These are phyloP conservation scores for Coregonus sp. DNA, from an alignment of 2,797 vertebrate species.

Conservation along the genomic window DNA sequence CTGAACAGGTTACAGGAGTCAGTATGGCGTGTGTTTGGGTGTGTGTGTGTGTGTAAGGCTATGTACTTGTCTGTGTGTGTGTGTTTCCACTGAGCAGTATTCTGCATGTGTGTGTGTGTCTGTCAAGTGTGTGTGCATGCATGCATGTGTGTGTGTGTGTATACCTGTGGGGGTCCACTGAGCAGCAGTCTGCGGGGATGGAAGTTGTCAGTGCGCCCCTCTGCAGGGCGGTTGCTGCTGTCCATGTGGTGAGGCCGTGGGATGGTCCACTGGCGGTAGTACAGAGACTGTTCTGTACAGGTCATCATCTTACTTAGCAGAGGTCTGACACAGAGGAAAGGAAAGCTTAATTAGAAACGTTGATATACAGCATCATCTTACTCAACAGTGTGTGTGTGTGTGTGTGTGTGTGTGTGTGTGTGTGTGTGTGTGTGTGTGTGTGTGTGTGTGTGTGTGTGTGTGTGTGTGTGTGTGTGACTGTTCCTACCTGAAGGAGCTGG, in stretches of 20 bases:
- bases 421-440: too few relatives aligned
- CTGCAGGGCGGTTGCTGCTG: constrained; percentile 84
- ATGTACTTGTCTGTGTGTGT: background rate
- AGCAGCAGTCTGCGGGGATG: constrained; percentile 94
- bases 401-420: too few relatives aligned
- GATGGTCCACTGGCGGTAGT: constrained; percentile 95
- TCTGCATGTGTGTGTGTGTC: background rate
- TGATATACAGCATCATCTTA: too few relatives aligned
- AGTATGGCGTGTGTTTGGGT: too few relatives aligned
- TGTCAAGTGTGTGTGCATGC: background rate
- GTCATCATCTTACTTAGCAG: constrained; percentile 97
- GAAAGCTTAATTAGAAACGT: too few relatives aligned
- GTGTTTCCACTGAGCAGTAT: too few relatives aligned
- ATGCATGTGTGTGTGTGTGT: background rate
- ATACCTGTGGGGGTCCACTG: constrained; percentile 95
- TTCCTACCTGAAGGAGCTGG: constrained; percentile 86
- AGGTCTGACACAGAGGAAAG: constrained; percentile 67
- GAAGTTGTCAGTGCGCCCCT: constrained; percentile 88
- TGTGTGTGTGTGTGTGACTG: background rate
- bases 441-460: background rate
- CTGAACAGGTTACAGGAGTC: constrained; percentile 64
- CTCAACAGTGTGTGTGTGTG: too few relatives aligned
- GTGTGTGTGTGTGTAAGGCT: background rate
- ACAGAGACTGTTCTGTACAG: constrained; percentile 94
- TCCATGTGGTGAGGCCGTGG: constrained; percentile 93